phyloP scores from a whole-genome alignment of 2,888 invertebrate species.

The Chrysolina americana region DNA sequence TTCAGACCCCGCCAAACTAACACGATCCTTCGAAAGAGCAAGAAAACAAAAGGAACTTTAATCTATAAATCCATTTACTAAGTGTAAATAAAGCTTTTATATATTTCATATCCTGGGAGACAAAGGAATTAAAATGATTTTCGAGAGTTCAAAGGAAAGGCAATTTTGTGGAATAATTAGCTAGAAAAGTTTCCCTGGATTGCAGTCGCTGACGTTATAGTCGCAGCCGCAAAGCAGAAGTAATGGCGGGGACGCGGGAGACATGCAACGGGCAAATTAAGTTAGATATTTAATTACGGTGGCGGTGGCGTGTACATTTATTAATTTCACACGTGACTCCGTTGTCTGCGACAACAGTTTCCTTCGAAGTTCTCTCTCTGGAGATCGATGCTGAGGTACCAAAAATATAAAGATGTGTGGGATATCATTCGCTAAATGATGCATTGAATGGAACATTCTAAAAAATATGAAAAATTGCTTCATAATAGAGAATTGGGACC shows the following conservation, averaged over 20 bases:
- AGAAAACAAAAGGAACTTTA: constrained; percentile 22
- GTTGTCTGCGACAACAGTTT: constrained; percentile 59
- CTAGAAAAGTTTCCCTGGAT: constrained; percentile 49
- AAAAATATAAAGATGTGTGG: background rate
- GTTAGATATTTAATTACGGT: constrained; percentile 67
- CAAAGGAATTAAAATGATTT: constrained; percentile 50
- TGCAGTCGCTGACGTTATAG: constrained; percentile 45
- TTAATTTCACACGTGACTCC: constrained; percentile 68
- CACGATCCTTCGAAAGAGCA: constrained; percentile 23
- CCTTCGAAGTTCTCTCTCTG: constrained; percentile 29
- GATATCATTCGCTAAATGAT: background rate
- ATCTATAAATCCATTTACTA: constrained; percentile 40
- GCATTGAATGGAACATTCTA: background rate
- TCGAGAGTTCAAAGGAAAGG: constrained; percentile 47
- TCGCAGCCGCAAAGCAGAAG: constrained; percentile 38
- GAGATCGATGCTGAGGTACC: background rate
- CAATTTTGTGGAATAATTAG: constrained; percentile 53
- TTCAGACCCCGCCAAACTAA: constrained; percentile 6
- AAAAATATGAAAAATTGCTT: background rate
- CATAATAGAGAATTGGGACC: background rate
- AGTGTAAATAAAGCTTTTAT: constrained; percentile 46
- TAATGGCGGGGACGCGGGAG: constrained; percentile 43
- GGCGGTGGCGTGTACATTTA: constrained; percentile 66
- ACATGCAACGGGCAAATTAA: constrained; percentile 65
- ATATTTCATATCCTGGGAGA: constrained; percentile 48